Base-by-base conservation (phyloP, 2,888 invertebrate genomes). In the Drosophila stalkeri region DNA sequence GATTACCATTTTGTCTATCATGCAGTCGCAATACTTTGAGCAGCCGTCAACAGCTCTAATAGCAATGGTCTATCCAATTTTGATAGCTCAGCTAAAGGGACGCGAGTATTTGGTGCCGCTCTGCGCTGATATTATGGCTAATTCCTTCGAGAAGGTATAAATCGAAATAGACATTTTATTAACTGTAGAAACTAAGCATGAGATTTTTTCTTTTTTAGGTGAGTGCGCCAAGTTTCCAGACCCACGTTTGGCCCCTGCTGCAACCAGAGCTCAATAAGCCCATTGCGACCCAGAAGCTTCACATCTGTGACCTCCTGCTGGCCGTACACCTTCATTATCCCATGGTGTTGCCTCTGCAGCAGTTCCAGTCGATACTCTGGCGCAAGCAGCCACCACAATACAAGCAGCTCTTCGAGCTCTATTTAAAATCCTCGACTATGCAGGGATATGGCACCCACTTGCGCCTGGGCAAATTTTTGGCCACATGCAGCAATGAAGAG, bases 101-200 rank as follows among this genome's bases (percentile, higher is more conserved):
- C 73, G 84, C 12, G 89, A 80, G 9, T 84, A 84, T 47, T 51
- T 89, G 27, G 35, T 75, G 3, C 14, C 64, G 12, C 44, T 84
- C 59, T 62, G 64, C 27, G 56, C 68, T 0, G 71, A 75, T 9
- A 65, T 83, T 1, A 43, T 86, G 7, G 57, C 62, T 0, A 52
- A 55, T 1, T 75, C 75, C 14, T 83, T 84, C 1, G 39, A 47
- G 1, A 9, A 64, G 47, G 84, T 89, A 23, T 1, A 52, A 33
- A 23, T 5, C 7, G 7, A 41, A 47, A 23, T 8, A 3, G 2
- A 2, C 16, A 5, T 18, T 9, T 7, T 3, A 20, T 31, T 44
- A 18, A 4, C n/a, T 20, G 6, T 11, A 12, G 18, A 3, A 20
- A 20, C 2, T n/a, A 6, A 23, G 1, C 41, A 3, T 8, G 5